Evolutionary conservation across 92 coral and sea anemone species (phyloP).

Genomic region (Hydrozoanthus gracilis): DNA sequence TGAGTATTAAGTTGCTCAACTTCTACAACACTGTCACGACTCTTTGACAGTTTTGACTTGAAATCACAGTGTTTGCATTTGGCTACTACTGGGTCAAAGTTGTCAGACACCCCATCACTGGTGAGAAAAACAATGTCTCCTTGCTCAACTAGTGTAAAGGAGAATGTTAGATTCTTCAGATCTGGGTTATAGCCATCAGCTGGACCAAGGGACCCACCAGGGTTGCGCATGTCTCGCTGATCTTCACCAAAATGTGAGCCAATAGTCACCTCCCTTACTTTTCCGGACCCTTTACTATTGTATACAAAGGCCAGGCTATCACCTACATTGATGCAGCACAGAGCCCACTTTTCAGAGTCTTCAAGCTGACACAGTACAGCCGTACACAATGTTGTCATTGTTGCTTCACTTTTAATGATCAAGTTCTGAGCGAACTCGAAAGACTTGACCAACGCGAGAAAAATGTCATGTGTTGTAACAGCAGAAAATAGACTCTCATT

Average conservation of each 20-base stretch:
- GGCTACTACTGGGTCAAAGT: slow-evolving; percentile 92
- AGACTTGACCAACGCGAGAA: slow-evolving; percentile 68
- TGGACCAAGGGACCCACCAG: slow-evolving; percentile 99
- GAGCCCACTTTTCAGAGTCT: slow-evolving; percentile 81
- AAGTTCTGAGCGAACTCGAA: slow-evolving; percentile 84
- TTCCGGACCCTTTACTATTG: slow-evolving; percentile 48
- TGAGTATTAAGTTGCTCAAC: neutral
- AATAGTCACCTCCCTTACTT: slow-evolving; percentile 89
- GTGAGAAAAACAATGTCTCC: slow-evolving; percentile 97
- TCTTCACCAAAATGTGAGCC: slow-evolving; percentile 86
- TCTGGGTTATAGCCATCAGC: slow-evolving; percentile 97
- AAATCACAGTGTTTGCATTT: slow-evolving; percentile 76
- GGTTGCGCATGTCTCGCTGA: slow-evolving; percentile 90
- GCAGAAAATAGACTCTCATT: slow-evolving; percentile 71
- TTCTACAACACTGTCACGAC: slow-evolving; percentile 63
- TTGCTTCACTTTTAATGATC: slow-evolving; percentile 79
- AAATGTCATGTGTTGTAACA: slow-evolving; percentile 79
- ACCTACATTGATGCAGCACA: slow-evolving; percentile 95
- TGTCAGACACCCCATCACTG: slow-evolving; percentile 97
- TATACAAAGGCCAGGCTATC: slow-evolving; percentile 93
- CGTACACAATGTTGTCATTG: slow-evolving; percentile 95
- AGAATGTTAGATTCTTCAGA: slow-evolving; percentile 87
- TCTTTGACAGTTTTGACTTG: slow-evolving; percentile 47
- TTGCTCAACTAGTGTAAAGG: slow-evolving; percentile 76
- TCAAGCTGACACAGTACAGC: slow-evolving; percentile 88